Evolutionary conservation across 2,797 vertebrate genomes (phyloP).

Genomic region (Parotocinclus haroldoi): DNA sequence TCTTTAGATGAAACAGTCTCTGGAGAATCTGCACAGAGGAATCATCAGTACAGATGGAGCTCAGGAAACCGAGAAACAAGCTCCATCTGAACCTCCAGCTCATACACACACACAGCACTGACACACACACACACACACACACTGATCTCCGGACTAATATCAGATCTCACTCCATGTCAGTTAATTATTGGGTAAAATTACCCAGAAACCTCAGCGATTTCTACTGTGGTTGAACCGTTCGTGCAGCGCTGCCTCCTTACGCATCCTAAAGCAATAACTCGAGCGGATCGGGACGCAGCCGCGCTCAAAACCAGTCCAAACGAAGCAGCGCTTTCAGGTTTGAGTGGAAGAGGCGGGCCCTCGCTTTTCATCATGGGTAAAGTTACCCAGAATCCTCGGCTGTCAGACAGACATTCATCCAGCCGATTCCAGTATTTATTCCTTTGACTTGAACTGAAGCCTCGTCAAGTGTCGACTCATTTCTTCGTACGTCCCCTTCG

Average conservation of each 20-base stretch:
- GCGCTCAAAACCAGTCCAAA: background rate
- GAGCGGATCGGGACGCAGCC: constrained; percentile 8
- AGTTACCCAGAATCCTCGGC: constrained; percentile 23
- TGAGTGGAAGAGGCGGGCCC: constrained; percentile 16
- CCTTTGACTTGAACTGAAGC: constrained; percentile 47
- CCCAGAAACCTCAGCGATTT: constrained; percentile 1
- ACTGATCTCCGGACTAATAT: background rate
- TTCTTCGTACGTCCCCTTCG: too few species aligned
- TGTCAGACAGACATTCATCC: constrained; percentile 10
- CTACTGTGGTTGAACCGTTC: constrained; percentile 6
- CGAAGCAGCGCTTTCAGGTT: background rate
- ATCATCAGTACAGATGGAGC: constrained; percentile 71
- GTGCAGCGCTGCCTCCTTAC: constrained; percentile 4
- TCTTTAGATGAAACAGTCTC: constrained; percentile 83
- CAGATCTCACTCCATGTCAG: background rate
- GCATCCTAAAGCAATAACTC: constrained; percentile 7
- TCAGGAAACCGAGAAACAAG: constrained; percentile 54
- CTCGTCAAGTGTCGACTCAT: too few species aligned
- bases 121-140: constrained; percentile 28
- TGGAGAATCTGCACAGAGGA: constrained; percentile 84
- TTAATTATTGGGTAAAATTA: constrained; percentile 11
- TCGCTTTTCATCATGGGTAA: constrained; percentile 4
- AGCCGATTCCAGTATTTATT: constrained; percentile 72
- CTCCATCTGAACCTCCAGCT: constrained; percentile 47
- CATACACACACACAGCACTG: constrained; percentile 23